Evolutionary conservation across 2,888 invertebrate genomes (phyloP).

Genomic region (Calliscelio sp.): DNA sequence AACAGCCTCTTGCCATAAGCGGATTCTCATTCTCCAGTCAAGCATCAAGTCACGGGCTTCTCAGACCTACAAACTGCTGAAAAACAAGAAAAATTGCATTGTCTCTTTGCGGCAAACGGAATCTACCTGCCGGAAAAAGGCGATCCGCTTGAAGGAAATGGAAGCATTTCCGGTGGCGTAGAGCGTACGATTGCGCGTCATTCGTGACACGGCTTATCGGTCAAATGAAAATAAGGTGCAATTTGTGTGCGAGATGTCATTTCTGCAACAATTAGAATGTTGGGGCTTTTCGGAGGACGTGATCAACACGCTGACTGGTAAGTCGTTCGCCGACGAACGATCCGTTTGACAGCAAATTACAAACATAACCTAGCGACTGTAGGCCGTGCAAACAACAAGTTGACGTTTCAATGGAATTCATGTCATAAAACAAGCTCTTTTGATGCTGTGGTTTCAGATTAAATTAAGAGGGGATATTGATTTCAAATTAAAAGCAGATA

Average conservation of each 20-base stretch:
- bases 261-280: constrained; percentile 63
- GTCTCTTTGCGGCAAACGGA: constrained; percentile 52
- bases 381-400: constrained; percentile 1
- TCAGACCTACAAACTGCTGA: too few relatives aligned
- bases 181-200: constrained; percentile 36
- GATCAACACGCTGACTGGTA: constrained; percentile 63
- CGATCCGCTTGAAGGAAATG: constrained; percentile 56
- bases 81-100: not conserved
- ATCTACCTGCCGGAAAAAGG: constrained; percentile 37
- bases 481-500: too few relatives aligned
- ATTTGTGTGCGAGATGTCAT: constrained; percentile 36
- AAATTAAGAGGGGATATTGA: too few relatives aligned
- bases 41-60: too few relatives aligned
- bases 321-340: constrained; percentile 25
- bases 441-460: too few relatives aligned
- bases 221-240: constrained; percentile 36
- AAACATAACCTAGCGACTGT: constrained; percentile 46
- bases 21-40: not conserved
- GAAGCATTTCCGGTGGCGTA: constrained; percentile 61
- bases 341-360: constrained; percentile 38
- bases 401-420: not conserved
- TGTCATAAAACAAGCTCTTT: too few relatives aligned
- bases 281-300: constrained; percentile 68
- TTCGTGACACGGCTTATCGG: constrained; percentile 17
- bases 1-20: too few relatives aligned